These are phyloP conservation scores for Burhinus bistriatus DNA, from an alignment of 2,113 vertebrate species.

Conservation along the genomic window DNA sequence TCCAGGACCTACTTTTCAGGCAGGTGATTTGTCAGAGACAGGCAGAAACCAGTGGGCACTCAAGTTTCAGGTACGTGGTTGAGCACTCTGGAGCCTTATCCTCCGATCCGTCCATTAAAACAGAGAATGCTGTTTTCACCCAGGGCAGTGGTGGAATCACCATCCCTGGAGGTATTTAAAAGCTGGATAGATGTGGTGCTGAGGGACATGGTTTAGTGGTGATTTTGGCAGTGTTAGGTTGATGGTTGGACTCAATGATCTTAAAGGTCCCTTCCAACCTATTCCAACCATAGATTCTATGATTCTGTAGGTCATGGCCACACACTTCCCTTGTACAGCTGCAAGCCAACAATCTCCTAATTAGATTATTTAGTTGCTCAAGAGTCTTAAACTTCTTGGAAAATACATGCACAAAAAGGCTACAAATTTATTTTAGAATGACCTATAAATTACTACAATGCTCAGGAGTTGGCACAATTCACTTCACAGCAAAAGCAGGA, in stretches of 20 bases:
- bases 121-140: background rate
- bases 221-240: no score
- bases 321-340: background rate
- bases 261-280: no score
- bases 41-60: background rate
- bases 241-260: no score
- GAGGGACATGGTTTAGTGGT: no score
- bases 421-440: background rate
- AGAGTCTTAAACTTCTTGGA: background rate
- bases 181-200: no score
- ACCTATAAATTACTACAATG: background rate
- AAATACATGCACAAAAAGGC: background rate
- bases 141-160: no score
- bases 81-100: background rate
- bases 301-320: background rate
- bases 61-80: accelerated
- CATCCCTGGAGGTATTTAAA: no score
- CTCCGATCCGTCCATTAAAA: background rate
- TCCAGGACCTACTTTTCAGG: background rate
- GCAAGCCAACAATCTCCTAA: background rate
- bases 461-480: background rate
- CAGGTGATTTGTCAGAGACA: background rate
- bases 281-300: background rate
- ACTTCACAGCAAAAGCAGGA: background rate
- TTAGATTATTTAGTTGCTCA: background rate